These are phyloP conservation scores for Aldabrachelys gigantea DNA, from an alignment of 2,113 vertebrate species.

Conservation along the genomic window DNA sequence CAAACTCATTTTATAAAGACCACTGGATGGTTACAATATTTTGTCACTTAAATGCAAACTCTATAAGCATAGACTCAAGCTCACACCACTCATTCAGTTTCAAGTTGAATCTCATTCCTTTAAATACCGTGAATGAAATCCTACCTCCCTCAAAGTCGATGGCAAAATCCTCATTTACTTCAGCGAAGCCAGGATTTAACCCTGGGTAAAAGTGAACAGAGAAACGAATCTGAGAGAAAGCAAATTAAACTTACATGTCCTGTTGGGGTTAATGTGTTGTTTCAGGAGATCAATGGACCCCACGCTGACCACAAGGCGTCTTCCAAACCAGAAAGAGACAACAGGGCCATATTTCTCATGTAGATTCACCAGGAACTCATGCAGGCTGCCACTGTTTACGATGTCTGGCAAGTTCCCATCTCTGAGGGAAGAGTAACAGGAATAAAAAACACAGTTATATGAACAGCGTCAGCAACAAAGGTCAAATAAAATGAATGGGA, in stretches of 20 bases:
- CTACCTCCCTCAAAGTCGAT: neutral
- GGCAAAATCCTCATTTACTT: neutral
- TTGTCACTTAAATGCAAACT: neutral
- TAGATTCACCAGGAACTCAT: constrained; percentile 91
- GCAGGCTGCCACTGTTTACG: constrained; percentile 88
- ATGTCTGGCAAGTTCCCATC: constrained; percentile 97
- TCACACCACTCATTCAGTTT: neutral
- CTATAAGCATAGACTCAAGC: neutral
- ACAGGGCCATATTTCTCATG: constrained; percentile 91
- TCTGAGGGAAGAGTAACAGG: constrained; percentile 72
- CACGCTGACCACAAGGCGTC: constrained; percentile 92
- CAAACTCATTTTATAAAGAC: neutral
- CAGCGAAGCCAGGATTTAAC: neutral
- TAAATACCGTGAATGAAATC: neutral
- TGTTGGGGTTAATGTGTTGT: constrained; percentile 94
- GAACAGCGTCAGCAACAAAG: neutral
- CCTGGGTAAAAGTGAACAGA: neutral
- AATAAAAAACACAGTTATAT: neutral
- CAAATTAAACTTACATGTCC: constrained; percentile 83
- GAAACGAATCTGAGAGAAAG: neutral
- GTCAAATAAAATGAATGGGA: neutral
- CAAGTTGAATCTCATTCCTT: neutral
- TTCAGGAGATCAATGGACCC: constrained; percentile 87
- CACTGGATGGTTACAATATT: neutral
- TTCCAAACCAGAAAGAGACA: constrained; percentile 96